Conservation (phyloP, 2,113 vertebrate genomes). For the Coptodon bakossiorum region DNA sequence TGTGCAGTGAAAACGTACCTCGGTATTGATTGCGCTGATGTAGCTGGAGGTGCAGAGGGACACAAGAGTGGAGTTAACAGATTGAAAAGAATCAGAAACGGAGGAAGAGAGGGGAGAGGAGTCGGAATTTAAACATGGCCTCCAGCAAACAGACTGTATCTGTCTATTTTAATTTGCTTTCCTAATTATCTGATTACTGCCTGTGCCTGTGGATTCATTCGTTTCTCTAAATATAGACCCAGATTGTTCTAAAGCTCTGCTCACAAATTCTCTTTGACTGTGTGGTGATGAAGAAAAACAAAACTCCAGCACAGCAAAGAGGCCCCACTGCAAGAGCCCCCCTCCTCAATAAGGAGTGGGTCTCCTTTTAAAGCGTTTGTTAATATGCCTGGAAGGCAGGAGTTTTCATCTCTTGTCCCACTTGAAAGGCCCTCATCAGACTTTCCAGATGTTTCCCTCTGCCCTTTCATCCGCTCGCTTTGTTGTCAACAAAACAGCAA, state of each 20-base stretch:
- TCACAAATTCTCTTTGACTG: constrained; percentile 62
- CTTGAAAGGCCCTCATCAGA: constrained; percentile 51
- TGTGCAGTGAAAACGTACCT: constrained; percentile 5
- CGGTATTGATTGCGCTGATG: constrained; percentile 26
- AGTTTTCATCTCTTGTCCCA: constrained; percentile 40
- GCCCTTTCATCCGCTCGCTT: constrained; percentile 32
- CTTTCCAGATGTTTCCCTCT: constrained; percentile 59
- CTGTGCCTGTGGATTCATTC: constrained; percentile 40
- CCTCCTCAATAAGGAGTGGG: not conserved
- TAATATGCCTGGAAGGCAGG: constrained; percentile 51
- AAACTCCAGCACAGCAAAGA: constrained; percentile 12
- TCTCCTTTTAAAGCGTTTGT: constrained; percentile 38
- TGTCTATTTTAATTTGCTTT: constrained; percentile 70
- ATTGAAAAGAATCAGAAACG: not conserved
- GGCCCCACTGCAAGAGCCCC: not conserved
- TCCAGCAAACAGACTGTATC: constrained; percentile 58
- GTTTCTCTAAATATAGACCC: constrained; percentile 55
- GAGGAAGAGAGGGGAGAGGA: not conserved
- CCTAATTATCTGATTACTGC: constrained; percentile 71
- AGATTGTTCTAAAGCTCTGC: constrained; percentile 30
- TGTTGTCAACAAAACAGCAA: constrained; percentile 45
- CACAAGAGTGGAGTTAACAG: not conserved
- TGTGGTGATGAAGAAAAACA: constrained; percentile 39
- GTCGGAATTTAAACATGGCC: constrained; percentile 21
- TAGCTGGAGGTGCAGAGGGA: constrained; percentile 4